These are phyloP conservation scores for Fulmarus glacialis DNA, from an alignment of 2,113 vertebrate species.

Conservation along the genomic window DNA sequence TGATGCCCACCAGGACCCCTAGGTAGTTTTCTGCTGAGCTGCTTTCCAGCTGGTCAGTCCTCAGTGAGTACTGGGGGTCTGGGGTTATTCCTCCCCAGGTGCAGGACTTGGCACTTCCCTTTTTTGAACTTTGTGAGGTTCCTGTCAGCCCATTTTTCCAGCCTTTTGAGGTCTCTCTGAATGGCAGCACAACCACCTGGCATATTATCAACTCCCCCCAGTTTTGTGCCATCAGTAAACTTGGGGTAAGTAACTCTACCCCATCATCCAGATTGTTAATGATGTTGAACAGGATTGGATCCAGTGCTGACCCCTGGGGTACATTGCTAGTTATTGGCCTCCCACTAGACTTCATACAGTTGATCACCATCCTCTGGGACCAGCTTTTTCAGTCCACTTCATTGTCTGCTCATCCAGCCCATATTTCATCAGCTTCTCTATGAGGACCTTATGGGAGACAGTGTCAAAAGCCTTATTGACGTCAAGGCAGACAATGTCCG, in stretches of 20 bases:
- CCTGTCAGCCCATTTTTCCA: not conserved
- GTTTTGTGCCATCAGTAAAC: not conserved
- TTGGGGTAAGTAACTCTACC: too few relatives aligned
- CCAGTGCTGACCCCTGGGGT: not conserved
- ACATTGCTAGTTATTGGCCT: not conserved
- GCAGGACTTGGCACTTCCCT: not conserved
- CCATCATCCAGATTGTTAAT: not conserved
- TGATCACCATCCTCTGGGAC: not conserved
- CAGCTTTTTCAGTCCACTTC: not conserved
- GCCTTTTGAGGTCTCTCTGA: not conserved
- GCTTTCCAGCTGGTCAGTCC: not conserved
- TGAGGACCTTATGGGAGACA: not conserved
- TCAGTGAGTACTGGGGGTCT: not conserved
- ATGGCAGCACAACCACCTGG: not conserved
- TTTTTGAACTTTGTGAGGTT: not conserved
- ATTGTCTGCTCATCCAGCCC: not conserved
- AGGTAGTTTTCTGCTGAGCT: not conserved
- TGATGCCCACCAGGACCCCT: not conserved
- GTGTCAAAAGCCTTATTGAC: not conserved
- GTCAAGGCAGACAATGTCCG: not conserved
- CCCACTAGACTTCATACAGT: not conserved
- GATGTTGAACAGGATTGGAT: not conserved
- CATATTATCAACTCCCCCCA: too few relatives aligned
- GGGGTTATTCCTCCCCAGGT: not conserved
- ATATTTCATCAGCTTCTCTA: not conserved